phyloP scores from a whole-genome alignment of 2,113 vertebrate genomes.

The Carassius auratus region DNA sequence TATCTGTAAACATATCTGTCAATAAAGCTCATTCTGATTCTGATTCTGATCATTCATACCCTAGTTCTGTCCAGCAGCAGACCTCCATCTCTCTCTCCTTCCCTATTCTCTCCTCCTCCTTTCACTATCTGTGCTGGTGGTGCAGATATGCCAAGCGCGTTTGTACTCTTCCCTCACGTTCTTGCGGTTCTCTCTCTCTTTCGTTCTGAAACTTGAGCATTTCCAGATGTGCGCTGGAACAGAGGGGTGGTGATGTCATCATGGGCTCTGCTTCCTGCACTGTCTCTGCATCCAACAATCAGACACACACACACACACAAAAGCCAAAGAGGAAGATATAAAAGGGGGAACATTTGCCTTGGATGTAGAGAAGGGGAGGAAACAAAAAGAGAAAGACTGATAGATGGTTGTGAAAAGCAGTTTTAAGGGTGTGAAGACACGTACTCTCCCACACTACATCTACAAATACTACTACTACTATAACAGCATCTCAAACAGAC shows the following conservation, averaged over 20 bases:
- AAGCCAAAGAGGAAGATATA: constrained; percentile 11
- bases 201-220: constrained; percentile 57
- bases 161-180: constrained; percentile 24
- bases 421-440: constrained; percentile 53
- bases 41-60: not conserved
- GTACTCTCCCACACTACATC: constrained; percentile 27
- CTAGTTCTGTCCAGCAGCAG: not conserved
- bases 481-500: not conserved
- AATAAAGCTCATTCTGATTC: no score
- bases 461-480: not conserved
- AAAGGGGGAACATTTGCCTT: constrained; percentile 8
- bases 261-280: constrained; percentile 62
- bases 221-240: constrained; percentile 75
- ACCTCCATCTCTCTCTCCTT: not conserved
- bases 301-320: constrained; percentile 34
- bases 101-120: not conserved
- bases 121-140: not conserved
- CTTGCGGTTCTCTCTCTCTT: not conserved
- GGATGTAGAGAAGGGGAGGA: constrained; percentile 10
- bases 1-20: no score
- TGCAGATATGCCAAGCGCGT: constrained; percentile 21
- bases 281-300: constrained; percentile 63
- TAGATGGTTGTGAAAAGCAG: constrained; percentile 57
- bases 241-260: constrained; percentile 73
- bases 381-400: constrained; percentile 54